A percentile compares a stretch with the other conserved stretches of the same genome.
These are phyloP conservation scores for Phoebastria nigripes DNA, from an alignment of 2,797 vertebrate species.

Conservation along the genomic window DNA sequence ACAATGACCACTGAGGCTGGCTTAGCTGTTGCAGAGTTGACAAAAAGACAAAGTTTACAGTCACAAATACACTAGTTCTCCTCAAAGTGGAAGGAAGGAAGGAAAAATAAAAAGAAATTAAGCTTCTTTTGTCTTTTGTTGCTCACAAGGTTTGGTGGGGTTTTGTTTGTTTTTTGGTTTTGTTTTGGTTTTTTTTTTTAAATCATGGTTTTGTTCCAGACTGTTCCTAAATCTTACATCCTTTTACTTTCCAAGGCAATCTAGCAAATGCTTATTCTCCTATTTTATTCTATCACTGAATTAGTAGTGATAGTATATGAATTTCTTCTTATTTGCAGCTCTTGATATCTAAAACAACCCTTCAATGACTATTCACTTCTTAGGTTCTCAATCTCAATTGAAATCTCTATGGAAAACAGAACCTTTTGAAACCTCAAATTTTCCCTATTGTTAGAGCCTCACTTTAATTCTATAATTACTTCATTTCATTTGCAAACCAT, in stretches of 20 bases:
- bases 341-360: background rate
- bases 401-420: background rate
- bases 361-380: background rate
- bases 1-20: background rate
- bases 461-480: conserved; percentile 4
- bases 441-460: background rate
- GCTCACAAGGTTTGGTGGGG: background rate
- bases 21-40: background rate
- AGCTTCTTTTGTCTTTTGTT: accelerated
- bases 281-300: background rate
- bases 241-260: background rate
- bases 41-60: background rate
- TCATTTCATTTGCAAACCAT: background rate
- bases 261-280: background rate
- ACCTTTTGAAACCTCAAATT: background rate
- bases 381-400: background rate
- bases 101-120: background rate
- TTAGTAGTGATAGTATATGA: background rate
- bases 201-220: background rate
- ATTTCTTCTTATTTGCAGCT: background rate
- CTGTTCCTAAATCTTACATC: background rate
- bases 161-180: background rate
- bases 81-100: background rate
- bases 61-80: background rate
- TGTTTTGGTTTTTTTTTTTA: background rate